A percentile compares a stretch with the other conserved stretches of the same genome.
Evolutionary conservation across 2,113 vertebrate genomes (phyloP).

Genomic region (Macroglossus sobrinus): DNA sequence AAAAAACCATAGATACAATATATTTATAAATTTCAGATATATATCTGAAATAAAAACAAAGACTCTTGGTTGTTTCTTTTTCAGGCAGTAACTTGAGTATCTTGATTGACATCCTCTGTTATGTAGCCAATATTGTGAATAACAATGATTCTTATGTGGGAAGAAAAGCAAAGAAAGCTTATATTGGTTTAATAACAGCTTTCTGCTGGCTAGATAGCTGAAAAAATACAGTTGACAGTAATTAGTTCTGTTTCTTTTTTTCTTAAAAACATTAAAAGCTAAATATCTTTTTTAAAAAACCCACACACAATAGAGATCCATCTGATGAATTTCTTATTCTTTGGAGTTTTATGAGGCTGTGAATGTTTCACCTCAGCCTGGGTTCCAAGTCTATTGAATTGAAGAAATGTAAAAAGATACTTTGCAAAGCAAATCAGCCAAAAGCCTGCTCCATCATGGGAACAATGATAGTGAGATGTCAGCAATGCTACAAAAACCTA

Average conservation of each 20-base stretch:
- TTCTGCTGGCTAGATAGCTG: conserved; percentile 73
- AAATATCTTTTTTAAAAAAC: conserved; percentile 67
- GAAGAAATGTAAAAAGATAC: conserved; percentile 39
- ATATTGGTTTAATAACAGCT: conserved; percentile 80
- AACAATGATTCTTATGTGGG: conserved; percentile 82
- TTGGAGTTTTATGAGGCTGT: neutral
- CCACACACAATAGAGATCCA: conserved; percentile 52
- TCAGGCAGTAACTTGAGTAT: conserved; percentile 51
- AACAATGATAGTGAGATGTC: neutral
- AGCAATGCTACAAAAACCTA: neutral
- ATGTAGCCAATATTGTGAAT: conserved; percentile 79
- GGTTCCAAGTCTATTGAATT: conserved; percentile 17
- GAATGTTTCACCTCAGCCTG: conserved; percentile 33
- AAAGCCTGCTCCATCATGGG: neutral
- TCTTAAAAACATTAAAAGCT: conserved; percentile 63
- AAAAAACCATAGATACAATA: neutral
- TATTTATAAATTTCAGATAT: neutral
- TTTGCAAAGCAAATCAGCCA: neutral
- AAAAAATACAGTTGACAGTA: conserved; percentile 78
- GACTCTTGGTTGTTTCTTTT: conserved; percentile 40
- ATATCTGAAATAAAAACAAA: neutral
- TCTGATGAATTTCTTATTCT: conserved; percentile 53
- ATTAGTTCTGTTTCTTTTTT: conserved; percentile 80
- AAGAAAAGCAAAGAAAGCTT: conserved; percentile 76
- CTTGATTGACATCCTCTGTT: conserved; percentile 81